Evolutionary conservation across 2,888 invertebrate species (phyloP).

Genomic region (Aricia artaxerxes): DNA sequence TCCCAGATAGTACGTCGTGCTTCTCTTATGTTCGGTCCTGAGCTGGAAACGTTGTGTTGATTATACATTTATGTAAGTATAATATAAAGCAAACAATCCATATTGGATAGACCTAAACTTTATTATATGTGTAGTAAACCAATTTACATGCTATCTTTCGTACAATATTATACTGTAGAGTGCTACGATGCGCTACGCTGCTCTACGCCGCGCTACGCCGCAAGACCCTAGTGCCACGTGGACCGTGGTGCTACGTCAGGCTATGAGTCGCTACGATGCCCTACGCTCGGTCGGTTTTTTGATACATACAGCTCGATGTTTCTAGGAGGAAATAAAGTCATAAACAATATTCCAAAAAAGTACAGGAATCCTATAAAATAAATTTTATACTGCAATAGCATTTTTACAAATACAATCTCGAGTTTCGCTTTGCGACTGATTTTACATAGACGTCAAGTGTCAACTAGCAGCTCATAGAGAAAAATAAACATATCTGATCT

Average conservation of each 20-base stretch:
- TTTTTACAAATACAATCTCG: conserved; percentile 43
- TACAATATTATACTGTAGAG: neutral
- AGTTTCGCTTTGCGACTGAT: neutral
- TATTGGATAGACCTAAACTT: too few relatives aligned
- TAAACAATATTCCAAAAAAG: conserved; percentile 62
- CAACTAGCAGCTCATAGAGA: too few relatives aligned
- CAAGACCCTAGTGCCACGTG: neutral
- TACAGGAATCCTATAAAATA: conserved; percentile 62
- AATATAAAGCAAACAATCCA: too few relatives aligned
- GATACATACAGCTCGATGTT: conserved; percentile 63
- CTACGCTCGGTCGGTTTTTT: neutral
- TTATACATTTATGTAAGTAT: neutral
- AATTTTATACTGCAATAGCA: conserved; percentile 69
- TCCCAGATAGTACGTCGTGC: conserved; percentile 49
- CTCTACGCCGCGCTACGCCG: neutral
- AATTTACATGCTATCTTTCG: too few relatives aligned
- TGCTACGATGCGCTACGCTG: neutral
- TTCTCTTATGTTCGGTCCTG: conserved; percentile 63
- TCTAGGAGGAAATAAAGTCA: conserved; percentile 67
- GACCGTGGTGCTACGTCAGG: neutral
- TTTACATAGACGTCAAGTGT: neutral
- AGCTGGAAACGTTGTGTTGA: conserved; percentile 48
- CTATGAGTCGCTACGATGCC: neutral
- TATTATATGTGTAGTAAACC: too few relatives aligned
- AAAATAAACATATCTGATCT: too few relatives aligned